Evolutionary conservation across 2,888 invertebrate species (phyloP).

Genomic region (Tetheella fluctuosa): DNA sequence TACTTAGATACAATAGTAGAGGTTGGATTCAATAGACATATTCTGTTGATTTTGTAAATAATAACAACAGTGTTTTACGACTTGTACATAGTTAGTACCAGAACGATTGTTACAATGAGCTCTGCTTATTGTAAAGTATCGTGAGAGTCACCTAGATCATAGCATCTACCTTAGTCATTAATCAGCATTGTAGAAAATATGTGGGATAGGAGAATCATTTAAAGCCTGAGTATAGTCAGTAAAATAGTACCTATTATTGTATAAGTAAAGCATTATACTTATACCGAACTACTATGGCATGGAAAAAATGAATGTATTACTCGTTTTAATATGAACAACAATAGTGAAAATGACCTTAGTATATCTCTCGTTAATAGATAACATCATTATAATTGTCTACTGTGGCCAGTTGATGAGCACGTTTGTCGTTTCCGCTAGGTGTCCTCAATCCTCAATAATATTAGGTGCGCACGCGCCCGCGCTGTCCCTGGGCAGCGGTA

Average conservation of each 20-base stretch:
- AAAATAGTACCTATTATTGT: no score
- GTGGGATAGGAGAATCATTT: not conserved
- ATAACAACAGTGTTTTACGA: constrained; percentile 36
- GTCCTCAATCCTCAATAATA: constrained; percentile 14
- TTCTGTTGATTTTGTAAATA: constrained; percentile 29
- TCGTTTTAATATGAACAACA: not conserved
- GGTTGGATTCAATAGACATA: constrained; percentile 18
- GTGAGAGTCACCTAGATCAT: constrained; percentile 34
- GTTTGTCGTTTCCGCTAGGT: constrained; percentile 51
- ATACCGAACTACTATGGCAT: not conserved
- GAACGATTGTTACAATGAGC: constrained; percentile 9
- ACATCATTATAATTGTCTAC: constrained; percentile 28
- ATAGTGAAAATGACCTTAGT: constrained; percentile 27
- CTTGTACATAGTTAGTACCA: not conserved
- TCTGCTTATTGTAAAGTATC: constrained; percentile 20
- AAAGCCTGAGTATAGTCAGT: no score
- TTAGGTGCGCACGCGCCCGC: constrained; percentile 43
- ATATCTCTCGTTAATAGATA: constrained; percentile 30
- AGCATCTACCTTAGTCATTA: no score
- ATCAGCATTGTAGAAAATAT: not conserved
- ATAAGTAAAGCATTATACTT: no score
- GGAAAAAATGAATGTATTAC: not conserved
- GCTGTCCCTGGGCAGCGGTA: constrained; percentile 57
- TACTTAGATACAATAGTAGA: not conserved
- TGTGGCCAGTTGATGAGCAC: constrained; percentile 51